Conservation (phyloP, 2,888 invertebrate species). For the Isoperla grammatica region DNA sequence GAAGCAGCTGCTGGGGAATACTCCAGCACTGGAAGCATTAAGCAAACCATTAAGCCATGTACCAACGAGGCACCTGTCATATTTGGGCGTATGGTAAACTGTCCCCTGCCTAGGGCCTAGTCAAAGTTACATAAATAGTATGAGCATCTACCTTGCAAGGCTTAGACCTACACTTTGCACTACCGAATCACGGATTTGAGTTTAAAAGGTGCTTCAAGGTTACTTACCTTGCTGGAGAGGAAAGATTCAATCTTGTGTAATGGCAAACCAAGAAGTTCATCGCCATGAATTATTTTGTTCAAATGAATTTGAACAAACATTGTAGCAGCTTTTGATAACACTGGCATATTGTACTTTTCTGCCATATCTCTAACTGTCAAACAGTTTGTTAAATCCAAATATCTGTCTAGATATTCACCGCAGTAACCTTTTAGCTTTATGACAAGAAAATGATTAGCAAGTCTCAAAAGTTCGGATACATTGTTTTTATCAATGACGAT, state of each 20-base stretch:
- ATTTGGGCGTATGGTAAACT: no score
- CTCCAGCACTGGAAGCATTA: constrained; percentile 24
- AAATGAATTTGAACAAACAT: constrained; percentile 50
- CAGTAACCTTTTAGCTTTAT: constrained; percentile 55
- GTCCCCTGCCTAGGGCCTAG: no score
- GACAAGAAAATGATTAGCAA: constrained; percentile 59
- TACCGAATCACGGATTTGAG: no score
- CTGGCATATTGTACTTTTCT: constrained; percentile 53
- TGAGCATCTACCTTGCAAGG: no score
- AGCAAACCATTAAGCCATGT: no score
- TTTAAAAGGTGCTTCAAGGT: no score
- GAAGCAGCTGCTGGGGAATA: constrained; percentile 25
- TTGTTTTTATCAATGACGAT: constrained; percentile 53
- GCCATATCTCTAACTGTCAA: constrained; percentile 55
- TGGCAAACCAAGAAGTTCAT: constrained; percentile 49
- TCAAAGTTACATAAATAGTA: no score
- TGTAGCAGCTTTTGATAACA: constrained; percentile 51
- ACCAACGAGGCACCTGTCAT: no score
- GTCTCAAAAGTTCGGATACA: constrained; percentile 54
- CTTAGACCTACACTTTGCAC: no score
- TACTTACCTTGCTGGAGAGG: constrained; percentile 48
- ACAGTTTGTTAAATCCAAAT: constrained; percentile 57
- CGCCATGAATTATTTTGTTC: constrained; percentile 50
- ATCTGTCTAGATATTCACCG: constrained; percentile 57
- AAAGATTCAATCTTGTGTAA: constrained; percentile 48